These are phyloP conservation scores for Apistogramma diplotaenia DNA, from an alignment of 2,113 vertebrate genomes.

Conservation along the genomic window DNA sequence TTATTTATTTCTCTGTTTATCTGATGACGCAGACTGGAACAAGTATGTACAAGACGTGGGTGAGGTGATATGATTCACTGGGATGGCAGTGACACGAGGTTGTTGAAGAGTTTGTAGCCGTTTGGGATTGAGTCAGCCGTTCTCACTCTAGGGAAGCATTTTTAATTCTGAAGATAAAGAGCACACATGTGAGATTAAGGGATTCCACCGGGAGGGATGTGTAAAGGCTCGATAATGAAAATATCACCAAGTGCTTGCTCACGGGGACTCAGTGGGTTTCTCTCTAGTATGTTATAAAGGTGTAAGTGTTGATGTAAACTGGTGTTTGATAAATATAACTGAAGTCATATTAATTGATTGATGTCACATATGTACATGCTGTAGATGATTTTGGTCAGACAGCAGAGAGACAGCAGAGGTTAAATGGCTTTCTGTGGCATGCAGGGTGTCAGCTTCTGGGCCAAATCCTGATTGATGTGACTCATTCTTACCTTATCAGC, in stretches of 20 bases:
- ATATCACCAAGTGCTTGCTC: background rate
- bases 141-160: conserved; percentile 10
- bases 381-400: background rate
- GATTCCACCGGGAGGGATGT: background rate
- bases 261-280: background rate
- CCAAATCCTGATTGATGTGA: no score
- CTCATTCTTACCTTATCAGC: no score
- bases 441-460: no score
- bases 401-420: background rate
- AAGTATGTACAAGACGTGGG: conserved; percentile 52
- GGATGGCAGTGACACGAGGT: conserved; percentile 29
- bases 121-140: conserved; percentile 36
- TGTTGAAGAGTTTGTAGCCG: conserved; percentile 29
- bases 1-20: conserved; percentile 25
- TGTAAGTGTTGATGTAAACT: background rate
- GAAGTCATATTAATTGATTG: background rate
- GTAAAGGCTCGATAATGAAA: background rate
- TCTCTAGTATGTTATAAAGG: background rate
- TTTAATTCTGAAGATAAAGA: background rate
- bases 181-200: conserved; percentile 3
- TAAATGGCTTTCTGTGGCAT: background rate
- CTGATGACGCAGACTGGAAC: conserved; percentile 36
- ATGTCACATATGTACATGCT: no score
- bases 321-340: background rate
- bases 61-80: conserved; percentile 56